Conservation (phyloP, 2,888 invertebrate species). For the Cheilosia scutellata region DNA sequence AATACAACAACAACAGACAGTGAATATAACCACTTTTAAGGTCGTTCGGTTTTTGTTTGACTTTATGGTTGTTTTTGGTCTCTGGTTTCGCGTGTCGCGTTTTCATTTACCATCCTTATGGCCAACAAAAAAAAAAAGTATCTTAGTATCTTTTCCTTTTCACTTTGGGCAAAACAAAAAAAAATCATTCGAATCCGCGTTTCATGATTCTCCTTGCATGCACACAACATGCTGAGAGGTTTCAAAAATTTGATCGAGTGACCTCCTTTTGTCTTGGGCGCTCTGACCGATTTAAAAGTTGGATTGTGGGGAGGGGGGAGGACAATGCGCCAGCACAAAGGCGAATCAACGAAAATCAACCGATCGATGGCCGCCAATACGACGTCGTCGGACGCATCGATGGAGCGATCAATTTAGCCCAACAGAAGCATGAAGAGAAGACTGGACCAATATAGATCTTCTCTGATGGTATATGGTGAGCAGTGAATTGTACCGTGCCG, state of each 20-base stretch:
- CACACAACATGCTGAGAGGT: conserved; percentile 57
- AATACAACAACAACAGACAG: conserved; percentile 32
- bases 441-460: conserved; percentile 15
- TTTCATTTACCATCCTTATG: conserved; percentile 59
- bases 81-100: conserved; percentile 65
- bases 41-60: conserved; percentile 61
- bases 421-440: conserved; percentile 32
- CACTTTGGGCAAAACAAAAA: conserved; percentile 38
- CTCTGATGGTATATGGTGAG: background rate
- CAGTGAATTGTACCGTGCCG: conserved; percentile 21
- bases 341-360: conserved; percentile 23
- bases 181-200: conserved; percentile 23
- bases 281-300: conserved; percentile 70
- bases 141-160: conserved; percentile 54
- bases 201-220: conserved; percentile 40
- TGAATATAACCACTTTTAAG: conserved; percentile 64
- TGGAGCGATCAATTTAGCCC: conserved; percentile 59
- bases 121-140: conserved; percentile 3
- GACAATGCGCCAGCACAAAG: conserved; percentile 33
- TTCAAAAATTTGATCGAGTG: conserved; percentile 71
- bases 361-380: conserved; percentile 33
- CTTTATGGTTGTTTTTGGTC: conserved; percentile 8
- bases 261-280: conserved; percentile 72
- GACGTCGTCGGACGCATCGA: background rate
- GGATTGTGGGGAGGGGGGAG: conserved; percentile 1